Percentiles rank a stretch among this genome's conserved stretches.
Evolutionary conservation across 2,888 invertebrate genomes (phyloP).

Genomic region (Pteria penguin): DNA sequence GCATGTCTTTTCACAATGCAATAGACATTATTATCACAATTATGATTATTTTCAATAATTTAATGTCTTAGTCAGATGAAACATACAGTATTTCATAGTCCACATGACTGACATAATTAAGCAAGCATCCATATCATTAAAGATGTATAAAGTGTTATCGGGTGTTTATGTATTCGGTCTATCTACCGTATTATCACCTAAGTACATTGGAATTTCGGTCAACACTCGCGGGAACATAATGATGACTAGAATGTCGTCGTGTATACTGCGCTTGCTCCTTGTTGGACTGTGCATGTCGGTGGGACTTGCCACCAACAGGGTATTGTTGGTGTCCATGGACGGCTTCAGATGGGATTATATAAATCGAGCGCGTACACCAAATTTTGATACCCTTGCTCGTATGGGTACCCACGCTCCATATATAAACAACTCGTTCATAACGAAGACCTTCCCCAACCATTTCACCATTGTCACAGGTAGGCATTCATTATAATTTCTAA

Average conservation of each 20-base stretch:
- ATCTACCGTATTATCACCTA: neutral
- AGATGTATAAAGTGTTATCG: no score
- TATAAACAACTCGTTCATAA: slow-evolving; percentile 76
- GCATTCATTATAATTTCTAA: no score
- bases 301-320: slow-evolving; percentile 27
- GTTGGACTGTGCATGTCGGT: neutral
- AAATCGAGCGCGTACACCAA: slow-evolving; percentile 83
- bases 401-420: slow-evolving; percentile 83
- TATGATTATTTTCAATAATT: no score
- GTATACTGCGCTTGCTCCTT: neutral
- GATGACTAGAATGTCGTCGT: neutral
- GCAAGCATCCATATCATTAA: no score
- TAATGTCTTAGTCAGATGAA: no score
- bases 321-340: slow-evolving; percentile 86
- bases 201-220: no score
- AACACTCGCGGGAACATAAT: no score
- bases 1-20: no score
- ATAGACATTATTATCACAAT: no score
- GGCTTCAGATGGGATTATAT: slow-evolving; percentile 86
- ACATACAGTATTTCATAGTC: no score
- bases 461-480: slow-evolving; percentile 84
- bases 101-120: no score
- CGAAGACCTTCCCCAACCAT: slow-evolving; percentile 88
- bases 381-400: slow-evolving; percentile 82
- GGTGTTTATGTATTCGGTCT: no score